Conservation (phyloP, 2,113 vertebrate genomes). For the Albula goreensis region DNA sequence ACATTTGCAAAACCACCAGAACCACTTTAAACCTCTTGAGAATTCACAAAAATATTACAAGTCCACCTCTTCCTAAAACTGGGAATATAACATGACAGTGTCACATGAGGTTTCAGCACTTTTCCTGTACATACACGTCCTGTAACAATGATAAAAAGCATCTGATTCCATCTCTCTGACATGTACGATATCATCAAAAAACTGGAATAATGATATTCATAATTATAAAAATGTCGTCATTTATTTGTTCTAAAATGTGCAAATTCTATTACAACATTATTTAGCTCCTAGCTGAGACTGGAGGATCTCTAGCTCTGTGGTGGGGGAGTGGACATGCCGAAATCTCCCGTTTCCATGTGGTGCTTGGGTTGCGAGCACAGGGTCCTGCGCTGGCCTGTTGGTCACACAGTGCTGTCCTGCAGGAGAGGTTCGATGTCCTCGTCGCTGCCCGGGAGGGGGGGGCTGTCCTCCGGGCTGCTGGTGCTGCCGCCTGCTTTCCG, state of each 20-base stretch:
- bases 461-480: constrained; percentile 66
- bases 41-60: constrained; percentile 1
- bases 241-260: neutral
- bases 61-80: neutral
- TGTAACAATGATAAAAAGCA: neutral
- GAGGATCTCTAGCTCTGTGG: neutral
- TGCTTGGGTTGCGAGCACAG: neutral
- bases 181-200: neutral
- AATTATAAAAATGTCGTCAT: neutral
- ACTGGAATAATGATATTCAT: neutral
- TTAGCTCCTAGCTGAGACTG: neutral
- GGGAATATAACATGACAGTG: neutral
- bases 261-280: neutral
- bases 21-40: neutral
- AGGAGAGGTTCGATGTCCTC: constrained; percentile 89
- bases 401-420: constrained; percentile 86
- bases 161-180: neutral
- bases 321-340: neutral
- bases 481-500: constrained; percentile 73
- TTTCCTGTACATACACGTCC: neutral
- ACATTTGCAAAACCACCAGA: neutral
- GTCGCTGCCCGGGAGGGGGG: constrained; percentile 72
- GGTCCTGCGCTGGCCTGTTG: constrained; percentile 29
- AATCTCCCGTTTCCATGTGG: neutral
- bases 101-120: neutral